These are phyloP conservation scores for Brenthis daphne DNA, from an alignment of 2,888 invertebrate species.

Conservation along the genomic window DNA sequence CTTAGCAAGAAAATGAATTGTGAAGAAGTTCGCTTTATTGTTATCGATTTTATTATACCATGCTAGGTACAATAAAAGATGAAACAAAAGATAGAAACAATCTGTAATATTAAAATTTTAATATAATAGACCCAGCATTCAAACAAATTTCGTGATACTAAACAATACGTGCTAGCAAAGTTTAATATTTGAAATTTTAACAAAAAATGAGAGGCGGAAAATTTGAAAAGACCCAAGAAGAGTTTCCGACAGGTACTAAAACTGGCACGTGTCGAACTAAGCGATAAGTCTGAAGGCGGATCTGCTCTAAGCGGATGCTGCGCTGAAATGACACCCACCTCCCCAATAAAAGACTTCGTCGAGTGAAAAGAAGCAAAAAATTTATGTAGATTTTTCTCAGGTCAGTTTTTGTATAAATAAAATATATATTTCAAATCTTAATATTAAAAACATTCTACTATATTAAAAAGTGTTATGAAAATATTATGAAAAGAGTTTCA, in stretches of 20 bases:
- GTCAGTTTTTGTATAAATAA: not conserved
- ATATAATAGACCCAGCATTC: too few relatives aligned
- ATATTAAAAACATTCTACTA: too few relatives aligned
- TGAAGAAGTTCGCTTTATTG: not conserved
- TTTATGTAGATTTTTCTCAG: not conserved
- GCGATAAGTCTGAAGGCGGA: slow-evolving; percentile 18
- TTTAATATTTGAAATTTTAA: not conserved
- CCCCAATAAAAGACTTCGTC: slow-evolving; percentile 1
- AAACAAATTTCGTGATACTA: not conserved
- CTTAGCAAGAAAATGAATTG: slow-evolving; percentile 1
- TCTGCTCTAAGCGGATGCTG: slow-evolving; percentile 1
- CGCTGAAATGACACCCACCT: slow-evolving; percentile 14
- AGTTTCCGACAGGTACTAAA: slow-evolving; percentile 7
- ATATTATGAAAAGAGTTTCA: too few relatives aligned
- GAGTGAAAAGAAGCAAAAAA: slow-evolving; percentile 2
- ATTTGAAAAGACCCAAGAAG: slow-evolving; percentile 9
- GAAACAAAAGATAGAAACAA: too few relatives aligned
- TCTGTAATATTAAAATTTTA: too few relatives aligned
- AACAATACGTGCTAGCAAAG: not conserved
- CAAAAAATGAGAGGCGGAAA: slow-evolving; percentile 7
- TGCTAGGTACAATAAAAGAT: too few relatives aligned
- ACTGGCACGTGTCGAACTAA: slow-evolving; percentile 14
- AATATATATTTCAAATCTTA: not conserved
- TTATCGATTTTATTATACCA: not conserved
- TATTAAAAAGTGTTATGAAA: too few relatives aligned